Base-by-base conservation (phyloP, 2,888 invertebrate species). In the Limnephilus marmoratus region DNA sequence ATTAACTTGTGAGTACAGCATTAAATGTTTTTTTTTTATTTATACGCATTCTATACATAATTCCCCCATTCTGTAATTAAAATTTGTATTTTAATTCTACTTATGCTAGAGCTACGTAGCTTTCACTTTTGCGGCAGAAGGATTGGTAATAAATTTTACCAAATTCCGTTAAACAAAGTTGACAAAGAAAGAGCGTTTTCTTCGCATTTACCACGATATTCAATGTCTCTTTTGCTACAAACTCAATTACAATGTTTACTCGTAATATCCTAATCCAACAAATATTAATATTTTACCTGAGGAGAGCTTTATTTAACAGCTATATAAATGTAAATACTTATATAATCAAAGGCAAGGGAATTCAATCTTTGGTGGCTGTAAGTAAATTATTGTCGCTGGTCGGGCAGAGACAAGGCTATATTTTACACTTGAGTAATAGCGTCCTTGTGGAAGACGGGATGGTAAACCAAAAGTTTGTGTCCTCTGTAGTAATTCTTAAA, bases 341-440 rank as follows among this genome's bases (percentile, higher is more conserved):
- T n/a, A 85, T 85, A 85, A 85, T 85, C 85, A 85, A 85, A 85
- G 24, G 41, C 37, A 37, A 5, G 85, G 37, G n/a, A 85, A 85
- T 85, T 85, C 41, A 85, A 85, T 41, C 85, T 85, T n/a, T 41
- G 41, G 41, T 37, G 85, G 85, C 85, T 85, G 85, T 45, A 41
- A 85, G 41, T 85, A 85, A 85, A 41, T 85, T 85, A 45, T 45
- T 85, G 85, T 85, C 45, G 31, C 85, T 85, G 85, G 85, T 85
- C 45, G 85, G 68, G 85, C n/a, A 85, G 41, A 85, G 85, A 85
- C 85, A 85, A 41, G 85, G 85, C 85, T 45, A 85, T 85, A 85
- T 85, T 85, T 85, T 85, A 85, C 85, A 85, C 85, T 34, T 45
- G 41, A 85, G 85, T 85, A 85, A 85, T 85, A 45, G 85, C 45